Conservation (phyloP, 2,888 invertebrate genomes). For the Apantesis nais region DNA sequence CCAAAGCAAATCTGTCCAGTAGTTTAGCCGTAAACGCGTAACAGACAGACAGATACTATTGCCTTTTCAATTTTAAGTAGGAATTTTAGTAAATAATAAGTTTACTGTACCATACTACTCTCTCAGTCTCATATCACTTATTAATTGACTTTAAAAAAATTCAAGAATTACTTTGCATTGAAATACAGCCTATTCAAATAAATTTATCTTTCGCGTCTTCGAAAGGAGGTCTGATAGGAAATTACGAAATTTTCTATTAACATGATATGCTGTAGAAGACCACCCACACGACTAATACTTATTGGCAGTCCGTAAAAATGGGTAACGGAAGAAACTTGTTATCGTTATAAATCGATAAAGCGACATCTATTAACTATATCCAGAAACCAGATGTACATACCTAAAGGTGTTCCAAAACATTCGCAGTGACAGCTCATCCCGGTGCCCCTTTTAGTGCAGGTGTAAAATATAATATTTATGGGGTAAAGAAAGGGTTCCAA, state of each 20-base stretch:
- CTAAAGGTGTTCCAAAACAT: conserved; percentile 46
- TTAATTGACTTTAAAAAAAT: too few species aligned
- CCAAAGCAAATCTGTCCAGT: too few species aligned
- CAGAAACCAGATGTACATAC: conserved; percentile 26
- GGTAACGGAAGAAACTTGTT: conserved; percentile 23
- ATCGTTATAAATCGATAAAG: conserved; percentile 41
- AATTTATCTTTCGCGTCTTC: conserved; percentile 5
- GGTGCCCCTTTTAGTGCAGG: conserved; percentile 69
- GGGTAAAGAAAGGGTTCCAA: conserved; percentile 78
- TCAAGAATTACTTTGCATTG: background rate
- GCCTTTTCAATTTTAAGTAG: too few species aligned
- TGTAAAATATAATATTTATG: conserved; percentile 85
- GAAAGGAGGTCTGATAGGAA: too few species aligned
- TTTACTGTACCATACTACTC: too few species aligned
- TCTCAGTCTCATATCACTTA: background rate
- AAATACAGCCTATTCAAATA: conserved; percentile 11
- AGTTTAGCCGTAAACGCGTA: too few species aligned
- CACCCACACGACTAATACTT: conserved; percentile 36
- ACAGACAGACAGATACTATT: too few species aligned
- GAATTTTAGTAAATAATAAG: too few species aligned
- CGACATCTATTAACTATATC: conserved; percentile 36
- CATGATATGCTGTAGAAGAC: conserved; percentile 19
- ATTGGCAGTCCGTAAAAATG: conserved; percentile 27
- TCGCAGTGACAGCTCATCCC: conserved; percentile 44
- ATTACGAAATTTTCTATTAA: conserved; percentile 16